Evolutionary conservation across 2,888 invertebrate species (phyloP).

Genomic region (Sisyra terminalis): DNA sequence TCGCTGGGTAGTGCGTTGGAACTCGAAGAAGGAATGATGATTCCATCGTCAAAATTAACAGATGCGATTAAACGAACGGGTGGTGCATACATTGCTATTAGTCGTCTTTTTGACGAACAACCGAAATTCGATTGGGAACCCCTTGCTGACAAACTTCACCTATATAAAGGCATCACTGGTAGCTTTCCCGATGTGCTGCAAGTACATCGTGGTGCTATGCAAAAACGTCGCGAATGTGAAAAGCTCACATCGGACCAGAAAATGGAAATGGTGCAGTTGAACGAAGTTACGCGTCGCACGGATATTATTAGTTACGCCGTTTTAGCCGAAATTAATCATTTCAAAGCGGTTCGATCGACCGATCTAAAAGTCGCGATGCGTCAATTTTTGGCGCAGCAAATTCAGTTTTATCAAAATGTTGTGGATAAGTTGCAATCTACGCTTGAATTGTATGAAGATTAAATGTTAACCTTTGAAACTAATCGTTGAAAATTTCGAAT

Average conservation of each 20-base stretch:
- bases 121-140: slow-evolving; percentile 83
- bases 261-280: slow-evolving; percentile 64
- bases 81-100: slow-evolving; percentile 78
- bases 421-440: slow-evolving; percentile 54
- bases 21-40: slow-evolving; percentile 47
- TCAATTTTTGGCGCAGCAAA: slow-evolving; percentile 73
- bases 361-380: slow-evolving; percentile 80
- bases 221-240: slow-evolving; percentile 81
- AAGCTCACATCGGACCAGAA: slow-evolving; percentile 63
- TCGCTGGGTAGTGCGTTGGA: slow-evolving; percentile 71
- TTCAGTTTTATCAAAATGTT: slow-evolving; percentile 78
- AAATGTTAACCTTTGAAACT: slow-evolving; percentile 13
- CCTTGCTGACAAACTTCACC: slow-evolving; percentile 76
- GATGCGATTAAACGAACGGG: slow-evolving; percentile 68
- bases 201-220: slow-evolving; percentile 78
- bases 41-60: slow-evolving; percentile 50
- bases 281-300: slow-evolving; percentile 65
- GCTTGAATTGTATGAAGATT: slow-evolving; percentile 32
- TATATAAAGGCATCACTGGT: slow-evolving; percentile 85
- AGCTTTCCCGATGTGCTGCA: slow-evolving; percentile 81
- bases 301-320: slow-evolving; percentile 87
- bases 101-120: slow-evolving; percentile 78
- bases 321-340: slow-evolving; percentile 88
- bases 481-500: too few relatives aligned
- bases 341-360: slow-evolving; percentile 68